Evolutionary conservation across 2,113 vertebrate species (phyloP).

Genomic region (Pelobates fuscus): DNA sequence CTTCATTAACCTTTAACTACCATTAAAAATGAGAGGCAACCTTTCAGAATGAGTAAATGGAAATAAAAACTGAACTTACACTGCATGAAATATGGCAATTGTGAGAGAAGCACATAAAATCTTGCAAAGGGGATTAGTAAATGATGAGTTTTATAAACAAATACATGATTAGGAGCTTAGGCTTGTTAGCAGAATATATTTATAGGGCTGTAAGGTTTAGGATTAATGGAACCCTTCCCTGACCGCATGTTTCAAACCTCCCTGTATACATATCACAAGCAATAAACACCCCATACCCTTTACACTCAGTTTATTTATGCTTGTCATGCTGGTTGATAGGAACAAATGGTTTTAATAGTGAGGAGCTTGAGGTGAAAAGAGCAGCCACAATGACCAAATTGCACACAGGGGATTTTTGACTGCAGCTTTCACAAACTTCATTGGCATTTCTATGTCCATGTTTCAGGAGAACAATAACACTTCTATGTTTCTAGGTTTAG

Average conservation of each 20-base stretch:
- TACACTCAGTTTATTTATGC: background rate
- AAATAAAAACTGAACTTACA: constrained; percentile 12
- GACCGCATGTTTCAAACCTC: constrained; percentile 14
- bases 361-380: background rate
- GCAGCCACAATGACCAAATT: too few relatives aligned
- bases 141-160: constrained; percentile 22
- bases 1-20: constrained; percentile 48
- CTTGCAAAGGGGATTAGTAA: background rate
- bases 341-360: too few relatives aligned
- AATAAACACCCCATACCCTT: background rate
- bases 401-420: too few relatives aligned
- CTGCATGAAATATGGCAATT: constrained; percentile 25
- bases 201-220: constrained; percentile 15
- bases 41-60: constrained; percentile 26
- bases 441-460: too few relatives aligned
- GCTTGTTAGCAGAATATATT: background rate
- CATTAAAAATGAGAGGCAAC: constrained; percentile 37
- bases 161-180: constrained; percentile 26
- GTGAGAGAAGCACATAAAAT: constrained; percentile 34
- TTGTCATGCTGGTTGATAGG: background rate
- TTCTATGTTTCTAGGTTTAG: too few relatives aligned
- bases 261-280: constrained; percentile 28
- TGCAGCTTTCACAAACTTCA: too few relatives aligned
- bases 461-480: too few relatives aligned
- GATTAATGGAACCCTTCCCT: constrained; percentile 23